A percentile compares a stretch with the other conserved stretches of the same genome.
phyloP scores from a whole-genome alignment of 2,113 vertebrate species.

The Drymodes brunneopygia region DNA sequence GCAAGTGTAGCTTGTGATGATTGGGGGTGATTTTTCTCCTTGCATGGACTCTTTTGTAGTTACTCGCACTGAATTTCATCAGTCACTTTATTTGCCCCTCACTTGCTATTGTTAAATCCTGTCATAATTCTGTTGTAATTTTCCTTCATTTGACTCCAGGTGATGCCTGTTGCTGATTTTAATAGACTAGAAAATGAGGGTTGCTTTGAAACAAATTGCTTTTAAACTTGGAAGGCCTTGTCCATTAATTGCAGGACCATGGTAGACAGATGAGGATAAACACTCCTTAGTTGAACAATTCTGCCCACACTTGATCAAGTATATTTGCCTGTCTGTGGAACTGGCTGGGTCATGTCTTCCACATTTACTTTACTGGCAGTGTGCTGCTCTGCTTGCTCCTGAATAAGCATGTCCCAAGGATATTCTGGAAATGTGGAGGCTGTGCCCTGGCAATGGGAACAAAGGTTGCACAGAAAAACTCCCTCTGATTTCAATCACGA shows the following conservation, averaged over 20 bases:
- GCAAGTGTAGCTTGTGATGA: neutral
- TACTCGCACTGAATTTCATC: neutral
- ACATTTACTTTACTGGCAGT: neutral
- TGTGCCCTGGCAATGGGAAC: neutral
- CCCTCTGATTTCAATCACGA: neutral
- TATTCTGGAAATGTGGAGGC: neutral
- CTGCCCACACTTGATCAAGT: neutral
- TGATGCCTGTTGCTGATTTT: neutral
- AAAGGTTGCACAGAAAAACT: neutral
- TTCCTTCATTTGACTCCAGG: neutral
- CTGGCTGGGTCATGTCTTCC: neutral
- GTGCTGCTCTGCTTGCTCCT: neutral
- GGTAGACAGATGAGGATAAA: neutral
- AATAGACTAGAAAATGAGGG: neutral
- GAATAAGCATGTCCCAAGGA: neutral
- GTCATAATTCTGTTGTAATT: neutral
- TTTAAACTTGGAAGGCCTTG: neutral
- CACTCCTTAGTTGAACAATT: neutral
- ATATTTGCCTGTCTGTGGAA: neutral
- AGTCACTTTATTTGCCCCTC: neutral
- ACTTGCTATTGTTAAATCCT: neutral
- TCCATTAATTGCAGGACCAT: neutral
- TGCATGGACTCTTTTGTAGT: neutral
- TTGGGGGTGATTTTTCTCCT: neutral
- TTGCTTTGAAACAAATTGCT: neutral